A percentile compares a stretch with the other conserved stretches of the same genome.
These are phyloP conservation scores for Centroberyx gerrardi DNA, from an alignment of 2,797 vertebrate species.

Conservation along the genomic window DNA sequence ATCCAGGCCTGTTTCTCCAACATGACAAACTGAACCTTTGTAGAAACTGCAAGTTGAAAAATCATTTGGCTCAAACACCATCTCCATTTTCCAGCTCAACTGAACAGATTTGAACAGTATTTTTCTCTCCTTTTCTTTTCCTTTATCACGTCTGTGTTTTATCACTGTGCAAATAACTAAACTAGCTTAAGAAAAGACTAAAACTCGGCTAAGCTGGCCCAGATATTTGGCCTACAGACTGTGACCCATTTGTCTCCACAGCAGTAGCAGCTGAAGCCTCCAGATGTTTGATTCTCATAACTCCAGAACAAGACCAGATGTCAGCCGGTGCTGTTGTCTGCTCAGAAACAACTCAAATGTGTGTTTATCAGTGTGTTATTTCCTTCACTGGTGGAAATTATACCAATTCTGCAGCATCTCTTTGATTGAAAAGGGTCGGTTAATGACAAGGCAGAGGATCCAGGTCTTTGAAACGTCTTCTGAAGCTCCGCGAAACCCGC, in stretches of 20 bases:
- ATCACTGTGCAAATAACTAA: constrained; percentile 34
- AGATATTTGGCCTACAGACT: constrained; percentile 57
- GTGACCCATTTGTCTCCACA: constrained; percentile 64
- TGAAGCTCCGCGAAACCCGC: constrained; percentile 18
- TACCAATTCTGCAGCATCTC: constrained; percentile 48
- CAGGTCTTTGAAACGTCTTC: constrained; percentile 48
- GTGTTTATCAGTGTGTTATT: constrained; percentile 58
- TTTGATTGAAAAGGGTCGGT: constrained; percentile 55
- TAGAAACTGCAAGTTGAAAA: constrained; percentile 2
- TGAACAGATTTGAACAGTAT: background rate
- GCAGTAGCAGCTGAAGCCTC: constrained; percentile 65
- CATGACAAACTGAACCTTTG: constrained; percentile 31
- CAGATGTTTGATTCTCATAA: constrained; percentile 76
- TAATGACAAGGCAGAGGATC: constrained; percentile 76
- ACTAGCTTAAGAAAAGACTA: constrained; percentile 13
- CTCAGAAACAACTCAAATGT: constrained; percentile 62
- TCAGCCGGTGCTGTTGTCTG: constrained; percentile 45
- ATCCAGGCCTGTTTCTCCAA: constrained; percentile 19
- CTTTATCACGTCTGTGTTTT: constrained; percentile 37
- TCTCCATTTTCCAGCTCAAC: constrained; percentile 21
- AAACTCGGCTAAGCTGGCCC: constrained; percentile 55
- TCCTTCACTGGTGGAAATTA: constrained; percentile 69
- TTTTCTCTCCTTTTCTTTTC: constrained; percentile 24
- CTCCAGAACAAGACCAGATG: constrained; percentile 75
- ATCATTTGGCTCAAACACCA: constrained; percentile 8